Conservation (phyloP, 2,113 vertebrate genomes). For the Phyllostomus hastatus region DNA sequence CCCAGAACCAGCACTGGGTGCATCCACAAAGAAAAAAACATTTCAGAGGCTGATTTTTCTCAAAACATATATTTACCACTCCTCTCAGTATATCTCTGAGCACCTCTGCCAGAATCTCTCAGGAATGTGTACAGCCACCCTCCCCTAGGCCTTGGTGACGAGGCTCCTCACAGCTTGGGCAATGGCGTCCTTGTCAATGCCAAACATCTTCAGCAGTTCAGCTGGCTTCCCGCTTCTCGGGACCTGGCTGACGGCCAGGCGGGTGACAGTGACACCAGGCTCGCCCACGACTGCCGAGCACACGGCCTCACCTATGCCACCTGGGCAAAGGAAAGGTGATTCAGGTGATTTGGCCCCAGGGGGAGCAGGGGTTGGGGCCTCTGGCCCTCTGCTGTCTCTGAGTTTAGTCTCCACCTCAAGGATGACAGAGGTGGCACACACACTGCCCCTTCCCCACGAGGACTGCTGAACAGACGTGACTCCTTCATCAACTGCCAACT, state of each 20-base stretch:
- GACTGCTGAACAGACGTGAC: neutral
- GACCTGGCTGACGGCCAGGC: constrained; percentile 89
- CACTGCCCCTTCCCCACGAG: accelerated
- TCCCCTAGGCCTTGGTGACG: constrained; percentile 85
- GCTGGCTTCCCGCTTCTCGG: constrained; percentile 91
- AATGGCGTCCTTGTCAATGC: constrained; percentile 93
- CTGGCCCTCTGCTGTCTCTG: neutral
- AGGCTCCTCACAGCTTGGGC: constrained; percentile 87
- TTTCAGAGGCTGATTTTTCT: constrained; percentile 27
- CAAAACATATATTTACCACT: constrained; percentile 63
- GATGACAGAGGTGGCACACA: accelerated
- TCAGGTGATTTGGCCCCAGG: neutral
- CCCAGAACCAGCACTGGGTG: neutral
- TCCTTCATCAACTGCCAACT: neutral
- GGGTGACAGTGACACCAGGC: constrained; percentile 84
- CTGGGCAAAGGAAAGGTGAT: constrained; percentile 68
- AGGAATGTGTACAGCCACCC: neutral
- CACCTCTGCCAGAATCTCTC: constrained; percentile 10
- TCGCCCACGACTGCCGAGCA: constrained; percentile 86
- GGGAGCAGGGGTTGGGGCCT: accelerated
- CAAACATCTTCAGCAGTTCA: constrained; percentile 93
- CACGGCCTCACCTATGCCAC: constrained; percentile 93
- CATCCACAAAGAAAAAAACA: neutral
- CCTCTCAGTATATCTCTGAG: neutral
- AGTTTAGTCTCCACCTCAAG: neutral